Evolutionary conservation across 2,113 vertebrate genomes (phyloP).

Genomic region (Xiphorhynchus elegans): DNA sequence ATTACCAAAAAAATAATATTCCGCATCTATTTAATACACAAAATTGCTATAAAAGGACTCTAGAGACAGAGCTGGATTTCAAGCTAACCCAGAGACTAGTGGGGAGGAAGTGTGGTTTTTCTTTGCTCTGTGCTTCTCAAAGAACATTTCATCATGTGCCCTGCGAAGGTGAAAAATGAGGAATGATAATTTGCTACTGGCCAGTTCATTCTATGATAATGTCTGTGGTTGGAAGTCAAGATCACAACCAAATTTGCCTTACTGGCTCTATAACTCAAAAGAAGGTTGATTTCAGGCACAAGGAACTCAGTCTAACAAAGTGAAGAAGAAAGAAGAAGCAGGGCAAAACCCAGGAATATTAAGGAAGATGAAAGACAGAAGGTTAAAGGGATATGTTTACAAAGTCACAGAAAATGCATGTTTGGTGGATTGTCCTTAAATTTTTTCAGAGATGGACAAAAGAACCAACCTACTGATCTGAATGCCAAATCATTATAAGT

Average conservation of each 20-base stretch:
- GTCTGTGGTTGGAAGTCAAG: background rate
- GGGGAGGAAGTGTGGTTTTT: background rate
- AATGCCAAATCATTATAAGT: background rate
- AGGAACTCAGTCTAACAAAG: background rate
- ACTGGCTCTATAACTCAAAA: background rate
- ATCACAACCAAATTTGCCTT: background rate
- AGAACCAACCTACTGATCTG: background rate
- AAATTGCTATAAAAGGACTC: background rate
- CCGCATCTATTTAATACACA: background rate
- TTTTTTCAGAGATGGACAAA: background rate
- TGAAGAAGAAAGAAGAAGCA: background rate
- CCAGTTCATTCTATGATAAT: background rate
- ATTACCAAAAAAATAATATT: background rate
- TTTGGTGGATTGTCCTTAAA: background rate
- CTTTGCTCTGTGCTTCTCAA: background rate
- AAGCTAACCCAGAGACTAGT: background rate
- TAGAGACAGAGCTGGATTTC: background rate
- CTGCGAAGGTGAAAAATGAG: background rate
- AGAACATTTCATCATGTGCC: background rate
- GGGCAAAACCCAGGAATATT: background rate
- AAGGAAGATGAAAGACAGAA: background rate
- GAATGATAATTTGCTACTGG: background rate
- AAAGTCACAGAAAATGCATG: background rate
- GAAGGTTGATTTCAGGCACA: background rate
- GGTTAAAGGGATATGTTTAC: background rate